Conservation (phyloP, 2,888 invertebrate genomes). For the Mesochorus sp. region DNA sequence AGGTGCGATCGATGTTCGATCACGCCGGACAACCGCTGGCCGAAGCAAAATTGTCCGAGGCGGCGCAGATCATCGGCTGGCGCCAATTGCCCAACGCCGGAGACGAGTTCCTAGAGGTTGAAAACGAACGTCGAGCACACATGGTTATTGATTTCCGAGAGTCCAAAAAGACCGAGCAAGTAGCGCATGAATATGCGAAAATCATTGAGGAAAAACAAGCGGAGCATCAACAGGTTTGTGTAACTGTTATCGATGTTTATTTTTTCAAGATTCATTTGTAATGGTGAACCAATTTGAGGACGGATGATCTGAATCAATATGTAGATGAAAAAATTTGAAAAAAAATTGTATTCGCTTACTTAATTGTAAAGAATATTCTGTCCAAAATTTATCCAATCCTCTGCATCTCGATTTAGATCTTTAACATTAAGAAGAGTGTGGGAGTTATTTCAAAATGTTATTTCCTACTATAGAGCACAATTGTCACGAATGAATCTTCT, state of each 20-base stretch:
- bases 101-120: constrained; percentile 92
- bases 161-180: constrained; percentile 84
- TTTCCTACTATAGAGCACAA: no score
- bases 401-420: no score
- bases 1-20: constrained; percentile 91
- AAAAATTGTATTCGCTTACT: no score
- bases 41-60: constrained; percentile 90
- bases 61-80: constrained; percentile 96
- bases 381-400: no score
- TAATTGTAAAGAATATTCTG: no score
- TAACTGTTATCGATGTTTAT: not conserved
- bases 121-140: constrained; percentile 88
- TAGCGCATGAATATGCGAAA: constrained; percentile 85
- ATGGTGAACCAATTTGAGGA: no score
- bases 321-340: not conserved
- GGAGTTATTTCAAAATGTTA: no score
- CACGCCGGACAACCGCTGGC: constrained; percentile 87
- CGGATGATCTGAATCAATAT: no score
- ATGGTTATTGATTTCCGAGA: constrained; percentile 87
- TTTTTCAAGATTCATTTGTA: no score
- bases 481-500: not conserved
- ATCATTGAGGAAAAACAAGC: constrained; percentile 87
- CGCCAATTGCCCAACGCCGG: constrained; percentile 94
- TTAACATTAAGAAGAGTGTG: no score
- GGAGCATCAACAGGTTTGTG: constrained; percentile 84